Evolutionary conservation across 2,888 invertebrate species (phyloP).

Genomic region (Tetrapedia diversipes): DNA sequence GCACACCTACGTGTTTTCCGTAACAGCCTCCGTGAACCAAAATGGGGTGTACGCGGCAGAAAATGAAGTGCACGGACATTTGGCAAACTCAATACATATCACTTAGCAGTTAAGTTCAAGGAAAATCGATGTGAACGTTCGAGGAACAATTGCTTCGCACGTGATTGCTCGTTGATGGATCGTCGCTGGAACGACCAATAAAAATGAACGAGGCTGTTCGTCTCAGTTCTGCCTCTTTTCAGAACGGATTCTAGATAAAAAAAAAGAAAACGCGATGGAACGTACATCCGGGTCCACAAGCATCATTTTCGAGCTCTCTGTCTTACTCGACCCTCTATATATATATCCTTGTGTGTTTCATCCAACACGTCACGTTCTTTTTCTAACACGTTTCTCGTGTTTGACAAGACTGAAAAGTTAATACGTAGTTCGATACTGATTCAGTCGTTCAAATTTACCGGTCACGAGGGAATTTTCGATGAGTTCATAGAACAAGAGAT

Average conservation of each 20-base stretch:
- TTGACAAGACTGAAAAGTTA: constrained; percentile 38
- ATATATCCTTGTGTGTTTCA: no score
- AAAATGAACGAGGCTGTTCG: neutral
- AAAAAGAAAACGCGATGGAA: neutral
- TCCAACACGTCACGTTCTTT: no score
- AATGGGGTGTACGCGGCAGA: neutral
- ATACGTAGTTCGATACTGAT: constrained; percentile 8
- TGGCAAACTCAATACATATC: constrained; percentile 73
- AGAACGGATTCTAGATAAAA: neutral
- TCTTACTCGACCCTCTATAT: no score
- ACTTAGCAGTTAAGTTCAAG: constrained; percentile 67
- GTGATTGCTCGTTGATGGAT: constrained; percentile 27
- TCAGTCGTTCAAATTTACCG: constrained; percentile 2
- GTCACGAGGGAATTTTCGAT: constrained; percentile 5
- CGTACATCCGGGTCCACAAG: no score
- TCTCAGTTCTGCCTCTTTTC: neutral
- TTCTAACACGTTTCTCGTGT: neutral
- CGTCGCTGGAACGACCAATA: neutral
- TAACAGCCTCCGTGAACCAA: constrained; percentile 3
- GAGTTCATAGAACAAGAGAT: neutral
- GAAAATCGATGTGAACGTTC: constrained; percentile 42
- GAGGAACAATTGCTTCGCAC: constrained; percentile 52
- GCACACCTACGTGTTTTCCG: neutral
- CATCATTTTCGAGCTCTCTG: no score
- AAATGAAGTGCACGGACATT: constrained; percentile 38